Evolutionary conservation across 2,113 vertebrate species (phyloP), one percentile per base, ranked within the genome.

Genomic region (Ancistrus triradiatus): DNA sequence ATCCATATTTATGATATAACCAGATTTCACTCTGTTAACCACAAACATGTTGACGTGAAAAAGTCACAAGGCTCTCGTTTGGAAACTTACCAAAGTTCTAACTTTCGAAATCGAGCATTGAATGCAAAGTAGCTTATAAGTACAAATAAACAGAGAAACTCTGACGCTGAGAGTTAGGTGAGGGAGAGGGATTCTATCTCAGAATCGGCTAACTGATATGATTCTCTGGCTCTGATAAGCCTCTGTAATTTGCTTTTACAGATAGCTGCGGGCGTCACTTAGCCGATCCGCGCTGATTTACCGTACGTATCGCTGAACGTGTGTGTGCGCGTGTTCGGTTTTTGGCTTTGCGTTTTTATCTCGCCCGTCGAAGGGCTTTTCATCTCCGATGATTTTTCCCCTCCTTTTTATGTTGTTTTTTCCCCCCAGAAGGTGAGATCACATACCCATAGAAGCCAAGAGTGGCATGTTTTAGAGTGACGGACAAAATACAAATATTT

Each of bases 401-500:
- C 87, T 82, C 84, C 80, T 92, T 91, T 92, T 90, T 51, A 24
- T 43, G n/a, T 27, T n/a, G 9, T 59, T 66, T 59, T 57, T 43
- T 47, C 88, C 80, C 86, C 81, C 88, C 91, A 90, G 91, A 94
- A 95, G 91, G 93, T 93, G 93, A 91, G 91, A 91, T 85, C 85
- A 76, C 83, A 86, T 86, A 81, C 81, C 78, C 87, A 78, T 83
- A 86, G 85, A 89, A 92, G 88, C 87, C 78, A 87, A 65, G 86
- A 89, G 88, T 90, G 90, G 65, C 92, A 91, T 94, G 91, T 94
- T 95, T 91, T 90, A 91, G 93, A 93, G 92, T 87, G 10, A 87
- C 80, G 83, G 93, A 92, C 90, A 92, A 97, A 96, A 95, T 95
- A 94, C 95, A 95, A 98, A 98, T 98, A 98, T 98, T 98, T 98